A percentile compares a stretch with the other conserved stretches of the same genome.
Conservation (phyloP, 2,113 vertebrate species). For the Myotis yumanensis region DNA sequence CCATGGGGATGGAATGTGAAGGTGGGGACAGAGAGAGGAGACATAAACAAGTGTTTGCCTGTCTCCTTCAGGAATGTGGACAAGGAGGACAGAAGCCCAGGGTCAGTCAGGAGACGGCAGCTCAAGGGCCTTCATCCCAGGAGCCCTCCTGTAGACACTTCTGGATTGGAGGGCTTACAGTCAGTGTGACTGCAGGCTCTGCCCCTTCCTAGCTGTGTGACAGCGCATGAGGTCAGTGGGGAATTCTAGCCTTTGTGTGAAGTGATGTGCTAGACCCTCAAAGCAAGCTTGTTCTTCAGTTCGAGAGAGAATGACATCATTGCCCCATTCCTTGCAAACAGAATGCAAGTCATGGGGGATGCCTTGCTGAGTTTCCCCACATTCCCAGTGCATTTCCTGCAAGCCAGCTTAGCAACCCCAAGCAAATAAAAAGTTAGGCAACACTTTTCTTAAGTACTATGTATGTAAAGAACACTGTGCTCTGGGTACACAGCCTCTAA, state of each 20-base stretch:
- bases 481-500: neutral
- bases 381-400: neutral
- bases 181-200: neutral
- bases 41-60: neutral
- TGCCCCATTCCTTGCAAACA: neutral
- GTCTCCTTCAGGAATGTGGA: neutral
- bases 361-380: neutral
- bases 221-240: neutral
- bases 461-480: neutral
- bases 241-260: neutral
- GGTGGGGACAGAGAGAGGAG: neutral
- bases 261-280: neutral
- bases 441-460: neutral
- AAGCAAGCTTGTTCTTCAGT: neutral
- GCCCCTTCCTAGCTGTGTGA: neutral
- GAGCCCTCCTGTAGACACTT: neutral
- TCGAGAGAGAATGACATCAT: neutral
- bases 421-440: conserved; percentile 54
- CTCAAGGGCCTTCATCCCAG: neutral
- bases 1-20: neutral
- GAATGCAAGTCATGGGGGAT: neutral
- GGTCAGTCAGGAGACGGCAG: neutral
- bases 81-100: neutral
- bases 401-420: neutral
- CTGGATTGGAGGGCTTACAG: neutral